A percentile compares a stretch with the other conserved stretches of the same genome.
Conservation (phyloP, 23 tunicate species). For the Styela plicata region DNA sequence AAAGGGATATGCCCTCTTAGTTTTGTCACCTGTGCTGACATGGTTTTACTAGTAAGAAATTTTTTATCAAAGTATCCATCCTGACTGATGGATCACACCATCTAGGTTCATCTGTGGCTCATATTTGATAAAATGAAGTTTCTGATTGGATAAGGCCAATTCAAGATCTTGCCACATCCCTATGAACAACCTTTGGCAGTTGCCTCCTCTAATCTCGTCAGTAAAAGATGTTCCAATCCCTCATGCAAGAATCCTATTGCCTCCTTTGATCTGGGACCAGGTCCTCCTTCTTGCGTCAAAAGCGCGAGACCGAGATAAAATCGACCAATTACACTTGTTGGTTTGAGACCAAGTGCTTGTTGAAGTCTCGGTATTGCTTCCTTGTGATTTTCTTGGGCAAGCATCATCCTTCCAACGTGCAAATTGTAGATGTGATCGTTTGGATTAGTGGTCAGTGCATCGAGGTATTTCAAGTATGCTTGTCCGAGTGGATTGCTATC, state of each 20-base stretch:
- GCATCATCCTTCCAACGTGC: constrained; percentile 71
- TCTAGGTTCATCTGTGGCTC: too few relatives aligned
- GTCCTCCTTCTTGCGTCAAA: constrained; percentile 38
- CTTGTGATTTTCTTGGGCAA: constrained; percentile 52
- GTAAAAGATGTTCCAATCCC: constrained; percentile 57
- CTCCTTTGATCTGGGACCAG: constrained; percentile 53
- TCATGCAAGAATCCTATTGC: constrained; percentile 65
- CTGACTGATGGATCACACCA: too few relatives aligned
- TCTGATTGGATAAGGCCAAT: too few relatives aligned
- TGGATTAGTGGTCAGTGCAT: constrained; percentile 60
- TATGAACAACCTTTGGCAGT: constrained; percentile 64
- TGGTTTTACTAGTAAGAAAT: too few relatives aligned
- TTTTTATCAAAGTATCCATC: too few relatives aligned
- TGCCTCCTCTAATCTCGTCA: constrained; percentile 61
- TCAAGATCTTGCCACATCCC: too few relatives aligned
- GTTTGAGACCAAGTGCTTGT: constrained; percentile 79
- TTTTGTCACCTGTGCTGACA: too few relatives aligned
- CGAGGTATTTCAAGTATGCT: constrained; percentile 86
- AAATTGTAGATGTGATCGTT: constrained; percentile 67
- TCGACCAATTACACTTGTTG: constrained; percentile 67
- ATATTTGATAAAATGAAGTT: too few relatives aligned
- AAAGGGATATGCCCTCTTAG: too few relatives aligned
- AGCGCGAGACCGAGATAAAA: constrained; percentile 70
- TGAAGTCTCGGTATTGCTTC: constrained; percentile 66
- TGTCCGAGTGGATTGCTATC: constrained; percentile 66